Percentiles rank a stretch among this genome's conserved stretches.
These are phyloP conservation scores for Holacanthus passer DNA, from an alignment of 2,113 vertebrate species.

Conservation along the genomic window DNA sequence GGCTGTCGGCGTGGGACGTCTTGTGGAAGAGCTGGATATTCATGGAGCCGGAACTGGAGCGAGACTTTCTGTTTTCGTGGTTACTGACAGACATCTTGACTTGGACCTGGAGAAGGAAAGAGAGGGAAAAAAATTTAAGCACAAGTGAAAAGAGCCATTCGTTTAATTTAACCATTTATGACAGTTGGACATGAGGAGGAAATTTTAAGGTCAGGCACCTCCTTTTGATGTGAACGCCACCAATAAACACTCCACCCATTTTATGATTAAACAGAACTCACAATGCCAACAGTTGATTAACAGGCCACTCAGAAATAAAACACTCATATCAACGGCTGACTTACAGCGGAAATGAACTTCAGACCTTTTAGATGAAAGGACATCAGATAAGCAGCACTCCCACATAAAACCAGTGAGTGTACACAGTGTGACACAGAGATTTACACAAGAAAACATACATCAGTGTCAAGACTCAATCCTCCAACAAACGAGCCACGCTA, in stretches of 20 bases:
- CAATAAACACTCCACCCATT: conserved; percentile 35
- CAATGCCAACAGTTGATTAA: conserved; percentile 25
- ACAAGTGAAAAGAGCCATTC: not conserved
- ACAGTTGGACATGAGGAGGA: not conserved
- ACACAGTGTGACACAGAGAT: not conserved
- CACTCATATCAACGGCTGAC: conserved; percentile 23
- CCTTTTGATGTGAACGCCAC: conserved; percentile 30
- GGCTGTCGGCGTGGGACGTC: conserved; percentile 84
- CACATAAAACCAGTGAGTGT: conserved; percentile 22
- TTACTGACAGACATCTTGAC: conserved; percentile 88
- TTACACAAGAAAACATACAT: conserved; percentile 28
- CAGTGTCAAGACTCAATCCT: not conserved
- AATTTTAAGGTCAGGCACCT: not conserved
- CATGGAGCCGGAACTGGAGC: conserved; percentile 88
- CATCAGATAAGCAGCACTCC: conserved; percentile 54
- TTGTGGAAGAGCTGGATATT: conserved; percentile 88
- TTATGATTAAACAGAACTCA: conserved; percentile 40
- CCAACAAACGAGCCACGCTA: conserved; percentile 8
- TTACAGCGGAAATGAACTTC: conserved; percentile 67
- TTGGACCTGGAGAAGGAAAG: conserved; percentile 48
- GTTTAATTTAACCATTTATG: not conserved
- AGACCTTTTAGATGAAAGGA: conserved; percentile 70
- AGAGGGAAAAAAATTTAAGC: not conserved
- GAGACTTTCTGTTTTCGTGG: conserved; percentile 90
- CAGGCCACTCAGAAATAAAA: conserved; percentile 33